Conservation (phyloP, 2,797 vertebrate species). For the Chaetodon trifasciatus region DNA sequence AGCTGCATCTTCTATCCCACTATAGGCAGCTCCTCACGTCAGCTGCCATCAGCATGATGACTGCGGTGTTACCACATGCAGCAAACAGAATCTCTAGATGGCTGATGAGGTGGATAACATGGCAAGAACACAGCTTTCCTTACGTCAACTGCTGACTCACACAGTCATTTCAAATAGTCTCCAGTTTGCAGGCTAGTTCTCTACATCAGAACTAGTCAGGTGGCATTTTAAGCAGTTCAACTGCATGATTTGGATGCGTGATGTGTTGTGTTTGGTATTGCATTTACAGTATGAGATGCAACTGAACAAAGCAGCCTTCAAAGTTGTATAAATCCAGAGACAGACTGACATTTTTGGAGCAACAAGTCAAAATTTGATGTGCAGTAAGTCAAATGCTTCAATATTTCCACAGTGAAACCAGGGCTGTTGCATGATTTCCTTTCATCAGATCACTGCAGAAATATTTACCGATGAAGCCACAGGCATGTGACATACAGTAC, state of each 20-base stretch:
- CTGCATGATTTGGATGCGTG: not conserved
- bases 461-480: not conserved
- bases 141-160: conserved; percentile 13
- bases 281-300: not conserved
- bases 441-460: conserved; percentile 8
- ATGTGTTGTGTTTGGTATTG: not conserved
- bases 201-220: conserved; percentile 10
- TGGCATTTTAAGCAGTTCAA: not conserved
- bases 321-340: not conserved
- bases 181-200: conserved; percentile 3
- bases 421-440: not conserved
- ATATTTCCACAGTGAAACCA: conserved; percentile 5
- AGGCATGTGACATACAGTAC: not conserved
- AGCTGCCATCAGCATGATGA: conserved; percentile 16
- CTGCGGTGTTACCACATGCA: conserved; percentile 1
- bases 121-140: conserved; percentile 15
- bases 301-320: not conserved
- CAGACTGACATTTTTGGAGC: conserved; percentile 3
- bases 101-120: conserved; percentile 16
- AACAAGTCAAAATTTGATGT: not conserved
- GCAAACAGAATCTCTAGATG: not conserved
- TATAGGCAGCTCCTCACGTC: not conserved
- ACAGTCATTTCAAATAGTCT: conserved; percentile 6
- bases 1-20: conserved; percentile 9
- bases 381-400: not conserved